Conservation (phyloP, 2,113 vertebrate genomes). For the Calyptomena viridis region DNA sequence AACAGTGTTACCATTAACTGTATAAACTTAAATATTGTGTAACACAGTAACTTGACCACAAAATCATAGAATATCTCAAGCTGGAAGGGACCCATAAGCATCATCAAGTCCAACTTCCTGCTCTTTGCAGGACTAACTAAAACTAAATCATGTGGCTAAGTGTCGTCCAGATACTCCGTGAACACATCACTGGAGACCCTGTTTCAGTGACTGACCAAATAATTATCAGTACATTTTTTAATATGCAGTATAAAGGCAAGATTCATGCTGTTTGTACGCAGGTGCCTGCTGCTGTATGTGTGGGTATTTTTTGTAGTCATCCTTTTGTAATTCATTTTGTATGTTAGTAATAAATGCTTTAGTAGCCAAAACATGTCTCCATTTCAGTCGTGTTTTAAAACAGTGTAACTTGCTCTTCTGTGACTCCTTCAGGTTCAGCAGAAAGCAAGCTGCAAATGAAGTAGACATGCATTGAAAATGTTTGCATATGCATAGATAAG, state of each 20-base stretch:
- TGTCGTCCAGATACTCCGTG: background rate
- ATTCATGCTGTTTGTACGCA: constrained; percentile 61
- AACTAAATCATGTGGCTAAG: background rate
- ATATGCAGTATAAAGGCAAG: background rate
- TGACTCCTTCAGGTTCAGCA: background rate
- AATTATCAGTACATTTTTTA: background rate
- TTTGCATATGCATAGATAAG: background rate
- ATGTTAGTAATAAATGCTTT: constrained; percentile 67
- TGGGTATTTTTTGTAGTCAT: background rate
- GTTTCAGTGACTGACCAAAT: background rate
- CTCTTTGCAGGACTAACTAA: background rate
- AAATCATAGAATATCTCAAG: background rate
- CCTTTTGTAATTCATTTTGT: constrained; percentile 30
- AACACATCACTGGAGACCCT: background rate
- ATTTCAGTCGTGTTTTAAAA: constrained; percentile 38
- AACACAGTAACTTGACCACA: background rate
- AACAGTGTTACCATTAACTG: background rate
- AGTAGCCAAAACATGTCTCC: constrained; percentile 56
- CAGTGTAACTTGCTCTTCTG: constrained; percentile 37
- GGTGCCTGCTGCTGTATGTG: constrained; percentile 29
- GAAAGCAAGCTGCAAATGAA: constrained; percentile 36
- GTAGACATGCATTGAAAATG: background rate
- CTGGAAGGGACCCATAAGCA: background rate
- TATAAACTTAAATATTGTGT: background rate
- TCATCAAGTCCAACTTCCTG: background rate